Base-by-base conservation (phyloP, 2,888 invertebrate species). In the Dorcus parallelipipedus region DNA sequence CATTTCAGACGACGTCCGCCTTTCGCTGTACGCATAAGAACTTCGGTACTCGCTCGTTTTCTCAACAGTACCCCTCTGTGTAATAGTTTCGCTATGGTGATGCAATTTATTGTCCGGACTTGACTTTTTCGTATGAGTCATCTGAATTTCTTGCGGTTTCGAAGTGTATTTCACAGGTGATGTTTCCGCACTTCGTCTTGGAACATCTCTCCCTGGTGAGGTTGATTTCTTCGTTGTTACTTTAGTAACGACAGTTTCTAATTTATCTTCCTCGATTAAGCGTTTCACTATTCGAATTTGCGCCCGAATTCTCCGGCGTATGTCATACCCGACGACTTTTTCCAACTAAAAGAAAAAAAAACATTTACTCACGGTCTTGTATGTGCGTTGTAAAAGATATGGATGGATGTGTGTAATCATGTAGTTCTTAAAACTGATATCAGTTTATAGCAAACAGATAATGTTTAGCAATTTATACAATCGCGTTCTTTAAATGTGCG, bases 231-330 rank as follows among this genome's bases (percentile, higher is more conserved):
- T 73, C 7, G 65, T 61, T 33, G 26, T 33, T 33, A 33, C 26
- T 59, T 73, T 75, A 3, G 55, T 60, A 17, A 71, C 66, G 23
- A 71, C 68, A 17, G 54, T 65, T 10, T 66, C 64, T 9, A 75
- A 61, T 56, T 67, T 75, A 40, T 72, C 74, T 64, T 78, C 78
- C 8, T 71, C 62, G 48, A 81, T 80, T 64, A 83, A 80, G 67
- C 87, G 86, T 73, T 86, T 88, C 7, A 90, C 87, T 14, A 88
- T 75, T 62, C 91, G 82, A 60, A 92, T 90, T 76, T 91, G 91
- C 2, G 89, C 83, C 61, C 92, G 83, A 55, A 93, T 89, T 65
- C 89, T 84, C 62, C 90, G 84, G 66, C 92, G 81, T 69, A 90
- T 83, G 72, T 92, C 91, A 74, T 92, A 92, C 61, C 87, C 87